Percentiles rank a stretch among this genome's conserved stretches.
Evolutionary conservation across 2,113 vertebrate species (phyloP).

Genomic region (Pleuronectes platessa): DNA sequence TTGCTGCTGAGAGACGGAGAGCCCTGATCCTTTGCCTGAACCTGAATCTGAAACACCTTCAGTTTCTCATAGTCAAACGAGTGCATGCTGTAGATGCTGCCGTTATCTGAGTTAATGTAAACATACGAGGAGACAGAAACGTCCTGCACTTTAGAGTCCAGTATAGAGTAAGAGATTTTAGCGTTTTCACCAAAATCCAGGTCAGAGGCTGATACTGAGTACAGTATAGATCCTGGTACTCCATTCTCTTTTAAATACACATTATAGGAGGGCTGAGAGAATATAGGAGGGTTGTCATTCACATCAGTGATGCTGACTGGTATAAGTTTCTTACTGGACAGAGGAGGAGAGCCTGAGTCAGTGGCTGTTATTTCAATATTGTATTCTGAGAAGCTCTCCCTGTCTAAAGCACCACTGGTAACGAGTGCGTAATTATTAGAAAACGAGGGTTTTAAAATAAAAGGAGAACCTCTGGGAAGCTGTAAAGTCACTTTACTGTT

Average conservation of each 20-base stretch:
- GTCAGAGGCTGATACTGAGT: conserved; percentile 80
- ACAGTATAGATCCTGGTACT: conserved; percentile 62
- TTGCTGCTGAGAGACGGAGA: conserved; percentile 82
- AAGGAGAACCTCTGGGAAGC: conserved; percentile 32
- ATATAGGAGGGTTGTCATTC: conserved; percentile 84
- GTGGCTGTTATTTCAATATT: conserved; percentile 74
- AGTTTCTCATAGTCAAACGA: conserved; percentile 87
- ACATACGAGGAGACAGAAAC: conserved; percentile 84
- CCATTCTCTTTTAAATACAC: conserved; percentile 72
- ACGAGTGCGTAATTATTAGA: conserved; percentile 75
- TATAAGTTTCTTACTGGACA: conserved; percentile 75
- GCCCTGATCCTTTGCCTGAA: conserved; percentile 85
- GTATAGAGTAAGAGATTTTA: conserved; percentile 73
- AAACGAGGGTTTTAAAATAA: conserved; percentile 60
- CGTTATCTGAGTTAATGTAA: conserved; percentile 85
- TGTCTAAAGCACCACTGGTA: conserved; percentile 53
- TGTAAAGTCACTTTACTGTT: conserved; percentile 67
- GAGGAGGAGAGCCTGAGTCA: conserved; percentile 81
- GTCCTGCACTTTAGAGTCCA: conserved; percentile 79
- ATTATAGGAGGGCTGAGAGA: conserved; percentile 74
- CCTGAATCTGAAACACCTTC: conserved; percentile 83
- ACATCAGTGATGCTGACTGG: conserved; percentile 76
- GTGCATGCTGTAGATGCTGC: conserved; percentile 82
- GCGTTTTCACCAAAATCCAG: conserved; percentile 82
- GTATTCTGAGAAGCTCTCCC: conserved; percentile 56